Conservation (phyloP, 2,113 vertebrate genomes). For the Platysternon megacephalum region DNA sequence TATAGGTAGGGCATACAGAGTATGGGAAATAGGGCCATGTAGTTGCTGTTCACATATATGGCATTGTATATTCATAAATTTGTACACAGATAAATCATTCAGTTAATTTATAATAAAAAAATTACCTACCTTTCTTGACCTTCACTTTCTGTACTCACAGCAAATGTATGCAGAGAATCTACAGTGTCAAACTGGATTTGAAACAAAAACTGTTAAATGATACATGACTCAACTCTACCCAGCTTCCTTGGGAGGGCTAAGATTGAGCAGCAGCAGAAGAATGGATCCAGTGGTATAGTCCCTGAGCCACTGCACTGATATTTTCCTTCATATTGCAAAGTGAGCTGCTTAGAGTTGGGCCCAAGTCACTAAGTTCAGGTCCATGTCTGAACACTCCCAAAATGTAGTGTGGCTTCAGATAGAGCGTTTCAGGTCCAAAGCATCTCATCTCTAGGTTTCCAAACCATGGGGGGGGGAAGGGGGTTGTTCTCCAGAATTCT, state of each 20-base stretch:
- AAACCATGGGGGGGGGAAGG: not conserved
- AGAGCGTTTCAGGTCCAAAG: not conserved
- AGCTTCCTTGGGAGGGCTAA: not conserved
- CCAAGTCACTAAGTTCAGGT: not conserved
- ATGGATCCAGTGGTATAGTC: not conserved
- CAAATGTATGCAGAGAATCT: not conserved
- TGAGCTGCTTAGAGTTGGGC: not conserved
- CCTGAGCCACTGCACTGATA: not conserved
- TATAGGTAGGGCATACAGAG: not conserved
- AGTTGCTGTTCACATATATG: not conserved
- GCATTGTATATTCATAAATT: not conserved
- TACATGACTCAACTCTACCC: not conserved
- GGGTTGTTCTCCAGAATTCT: not conserved
- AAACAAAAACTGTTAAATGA: not conserved
- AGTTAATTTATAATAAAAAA: constrained; percentile 8
- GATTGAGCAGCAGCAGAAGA: not conserved
- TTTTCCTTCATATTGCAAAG: not conserved
- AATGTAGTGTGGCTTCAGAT: not conserved
- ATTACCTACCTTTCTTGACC: not conserved
- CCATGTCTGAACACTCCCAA: not conserved
- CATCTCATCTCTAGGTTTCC: not conserved
- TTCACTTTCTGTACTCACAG: not conserved
- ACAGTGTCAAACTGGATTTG: not conserved
- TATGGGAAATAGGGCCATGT: not conserved
- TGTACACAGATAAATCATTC: constrained; percentile 11